Base-by-base conservation (phyloP, 2,797 vertebrate genomes). In the Phalloptychus januarius region DNA sequence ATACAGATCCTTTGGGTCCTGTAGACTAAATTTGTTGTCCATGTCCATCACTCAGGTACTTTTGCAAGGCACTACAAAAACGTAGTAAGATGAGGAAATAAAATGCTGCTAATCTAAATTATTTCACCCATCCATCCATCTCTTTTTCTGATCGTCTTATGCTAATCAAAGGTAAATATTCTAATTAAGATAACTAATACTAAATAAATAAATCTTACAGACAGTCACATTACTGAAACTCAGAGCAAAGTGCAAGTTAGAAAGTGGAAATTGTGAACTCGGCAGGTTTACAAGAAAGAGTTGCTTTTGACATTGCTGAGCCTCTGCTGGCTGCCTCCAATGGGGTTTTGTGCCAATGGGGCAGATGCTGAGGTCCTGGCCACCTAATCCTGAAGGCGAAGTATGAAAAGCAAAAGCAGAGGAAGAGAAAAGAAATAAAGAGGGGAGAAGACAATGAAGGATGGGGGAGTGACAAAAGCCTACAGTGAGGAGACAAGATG, bases 211-310 rank as follows among this genome's bases (percentile, higher is more conserved):
- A 56, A 74, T 58, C 38, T 54, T 74, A 63, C 70, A 20, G 16
- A 74, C 20, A 40, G 23, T 11, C 36, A 31, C 75, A 91, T 90
- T 91, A 84, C 87, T 80, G 80, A 63, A 65, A 42, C 72, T 87
- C 67, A 20, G 80, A 86, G 73, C 78, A 81, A 80, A 89, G 80
- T 83, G 72, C 74, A 84, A 75, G 74, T 63, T 80, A 75, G 79
- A 73, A 83, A 88, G 83, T 71, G 79, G 75, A 88, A 83, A 84
- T 80, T 83, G 77, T 93, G 89, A 94, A 92, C 91, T 87, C 91
- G 85, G 85, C 83, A 78, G 87, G 85, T 90, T 91, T 76, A 83
- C 89, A 92, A 90, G 79, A 93, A 92, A 93, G 90, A 86, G 80
- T 36, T 40, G 80, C 84, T 85, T 87, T 82, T 87, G 91, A 88